Percentiles rank a stretch among this genome's conserved stretches.
Evolutionary conservation across 2,797 vertebrate genomes (phyloP).

Genomic region (Alectoris magna): DNA sequence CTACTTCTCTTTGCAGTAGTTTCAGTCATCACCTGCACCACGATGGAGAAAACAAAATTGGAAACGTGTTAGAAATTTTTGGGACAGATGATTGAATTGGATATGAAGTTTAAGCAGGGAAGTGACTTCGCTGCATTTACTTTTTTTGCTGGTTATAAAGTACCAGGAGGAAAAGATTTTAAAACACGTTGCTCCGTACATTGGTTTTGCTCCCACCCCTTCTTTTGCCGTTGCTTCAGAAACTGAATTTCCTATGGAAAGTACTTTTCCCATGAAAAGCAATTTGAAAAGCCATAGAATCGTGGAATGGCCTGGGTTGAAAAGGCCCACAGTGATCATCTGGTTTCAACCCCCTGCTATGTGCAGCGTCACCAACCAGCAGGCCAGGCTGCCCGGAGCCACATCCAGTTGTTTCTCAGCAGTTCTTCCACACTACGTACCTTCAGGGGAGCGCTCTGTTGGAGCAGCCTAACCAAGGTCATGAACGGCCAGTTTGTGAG

Average conservation of each 20-base stretch:
- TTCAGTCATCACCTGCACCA: background rate
- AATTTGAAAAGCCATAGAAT: background rate
- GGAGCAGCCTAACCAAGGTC: background rate
- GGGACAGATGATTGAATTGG: slow-evolving; percentile 15
- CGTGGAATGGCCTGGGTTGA: no score
- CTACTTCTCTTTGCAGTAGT: background rate
- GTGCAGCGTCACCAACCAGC: no score
- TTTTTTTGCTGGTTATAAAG: background rate
- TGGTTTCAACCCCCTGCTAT: no score
- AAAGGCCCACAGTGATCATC: no score
- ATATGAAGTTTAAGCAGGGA: background rate
- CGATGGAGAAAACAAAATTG: slow-evolving; percentile 22
- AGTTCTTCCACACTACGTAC: background rate
- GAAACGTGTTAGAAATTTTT: background rate
- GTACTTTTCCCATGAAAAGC: background rate
- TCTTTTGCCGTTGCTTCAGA: background rate
- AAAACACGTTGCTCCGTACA: background rate
- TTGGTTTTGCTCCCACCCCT: background rate
- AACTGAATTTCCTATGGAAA: background rate
- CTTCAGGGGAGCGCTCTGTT: background rate
- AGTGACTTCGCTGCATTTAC: background rate
- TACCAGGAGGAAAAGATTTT: background rate
- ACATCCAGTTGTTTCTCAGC: background rate
- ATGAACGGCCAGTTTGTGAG: background rate
- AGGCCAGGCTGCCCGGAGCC: no score